Evolutionary conservation across 2,888 invertebrate species (phyloP).

Genomic region (Acleris emargana): DNA sequence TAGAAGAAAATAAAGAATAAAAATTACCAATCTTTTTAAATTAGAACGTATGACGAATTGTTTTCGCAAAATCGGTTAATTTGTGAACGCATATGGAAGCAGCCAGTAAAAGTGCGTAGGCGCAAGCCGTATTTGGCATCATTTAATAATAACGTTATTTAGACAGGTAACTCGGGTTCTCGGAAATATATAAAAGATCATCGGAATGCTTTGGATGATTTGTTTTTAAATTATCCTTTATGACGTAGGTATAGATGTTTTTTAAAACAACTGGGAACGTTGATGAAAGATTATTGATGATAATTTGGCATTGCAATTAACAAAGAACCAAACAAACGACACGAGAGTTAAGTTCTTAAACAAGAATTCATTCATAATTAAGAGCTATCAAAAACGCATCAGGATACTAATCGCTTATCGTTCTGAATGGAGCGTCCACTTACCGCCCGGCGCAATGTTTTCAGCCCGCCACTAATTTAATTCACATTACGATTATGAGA

Average conservation of each 20-base stretch:
- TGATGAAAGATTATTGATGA: too few relatives aligned
- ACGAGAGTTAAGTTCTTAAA: background rate
- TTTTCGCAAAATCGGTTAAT: conserved; percentile 20
- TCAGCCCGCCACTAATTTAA: conserved; percentile 77
- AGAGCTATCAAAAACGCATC: conserved; percentile 13
- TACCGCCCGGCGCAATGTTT: conserved; percentile 40
- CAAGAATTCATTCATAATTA: conserved; percentile 12
- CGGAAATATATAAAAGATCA: conserved; percentile 24
- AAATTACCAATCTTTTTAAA: conserved; percentile 14
- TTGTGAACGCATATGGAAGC: conserved; percentile 24
- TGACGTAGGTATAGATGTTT: too few relatives aligned
- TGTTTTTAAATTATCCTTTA: conserved; percentile 12
- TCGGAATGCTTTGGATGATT: conserved; percentile 17
- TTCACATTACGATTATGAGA: conserved; percentile 68
- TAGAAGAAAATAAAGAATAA: conserved; percentile 5
- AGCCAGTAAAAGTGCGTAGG: conserved; percentile 36
- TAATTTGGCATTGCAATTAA: background rate
- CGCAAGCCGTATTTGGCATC: conserved; percentile 28
- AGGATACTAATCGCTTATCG: conserved; percentile 25
- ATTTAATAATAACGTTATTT: conserved; percentile 27
- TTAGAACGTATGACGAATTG: conserved; percentile 30
- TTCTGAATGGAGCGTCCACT: conserved; percentile 29
- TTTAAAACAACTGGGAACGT: too few relatives aligned
- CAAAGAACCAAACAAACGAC: too few relatives aligned
- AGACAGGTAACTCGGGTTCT: conserved; percentile 8